phyloP scores from a whole-genome alignment of 1,140 invertebrate species.

The Lepidurus apus region DNA sequence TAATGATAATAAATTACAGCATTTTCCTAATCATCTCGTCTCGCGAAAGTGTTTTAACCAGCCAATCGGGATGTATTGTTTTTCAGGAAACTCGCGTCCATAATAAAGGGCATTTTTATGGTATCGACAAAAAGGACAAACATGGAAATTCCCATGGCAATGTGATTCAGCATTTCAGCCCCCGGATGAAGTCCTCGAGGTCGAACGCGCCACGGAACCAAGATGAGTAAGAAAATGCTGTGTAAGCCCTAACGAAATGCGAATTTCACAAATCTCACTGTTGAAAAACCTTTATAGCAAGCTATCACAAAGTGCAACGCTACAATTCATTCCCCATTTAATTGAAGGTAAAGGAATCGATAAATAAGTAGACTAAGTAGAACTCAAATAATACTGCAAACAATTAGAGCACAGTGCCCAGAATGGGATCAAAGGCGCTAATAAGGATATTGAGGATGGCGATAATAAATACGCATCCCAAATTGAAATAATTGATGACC shows the following conservation, averaged over 20 bases:
- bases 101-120: slow-evolving; percentile 39
- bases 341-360: neutral
- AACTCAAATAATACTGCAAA: no score
- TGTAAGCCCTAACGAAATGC: slow-evolving; percentile 35
- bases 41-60: neutral
- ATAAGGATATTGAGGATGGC: slow-evolving; percentile 71
- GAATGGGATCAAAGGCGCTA: slow-evolving; percentile 63
- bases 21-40: slow-evolving; percentile 13
- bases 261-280: slow-evolving; percentile 7
- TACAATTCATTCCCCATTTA: no score
- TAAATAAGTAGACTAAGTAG: neutral
- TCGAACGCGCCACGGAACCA: slow-evolving; percentile 35
- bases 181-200: slow-evolving; percentile 16
- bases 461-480: slow-evolving; percentile 63
- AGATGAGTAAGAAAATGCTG: slow-evolving; percentile 33
- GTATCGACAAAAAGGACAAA: slow-evolving; percentile 37
- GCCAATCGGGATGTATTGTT: neutral
- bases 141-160: slow-evolving; percentile 37
- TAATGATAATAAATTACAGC: neutral
- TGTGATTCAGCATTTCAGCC: slow-evolving; percentile 36
- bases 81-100: slow-evolving; percentile 32
- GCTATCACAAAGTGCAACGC: no score
- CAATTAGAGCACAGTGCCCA: neutral
- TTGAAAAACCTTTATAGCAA: neutral
- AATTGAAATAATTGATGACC: slow-evolving; percentile 64